phyloP scores from a whole-genome alignment of 2,113 vertebrate genomes.

The Orthochromis malagaraziensis region DNA sequence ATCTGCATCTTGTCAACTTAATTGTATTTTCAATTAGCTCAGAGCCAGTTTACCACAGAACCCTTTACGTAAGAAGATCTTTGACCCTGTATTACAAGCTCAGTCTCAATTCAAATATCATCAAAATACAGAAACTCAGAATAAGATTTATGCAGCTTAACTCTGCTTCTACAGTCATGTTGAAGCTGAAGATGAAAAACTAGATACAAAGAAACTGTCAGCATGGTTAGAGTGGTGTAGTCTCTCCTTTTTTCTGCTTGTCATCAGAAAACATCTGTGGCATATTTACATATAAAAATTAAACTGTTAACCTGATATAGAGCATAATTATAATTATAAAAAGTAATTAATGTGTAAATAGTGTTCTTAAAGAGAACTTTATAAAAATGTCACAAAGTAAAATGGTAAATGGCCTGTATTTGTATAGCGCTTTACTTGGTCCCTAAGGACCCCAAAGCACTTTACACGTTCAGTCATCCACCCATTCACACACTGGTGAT shows the following conservation, averaged over 20 bases:
- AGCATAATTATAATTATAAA: not conserved
- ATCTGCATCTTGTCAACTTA: not conserved
- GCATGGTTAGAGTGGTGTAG: not conserved
- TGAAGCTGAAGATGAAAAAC: not conserved
- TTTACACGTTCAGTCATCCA: no score
- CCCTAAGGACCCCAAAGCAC: no score
- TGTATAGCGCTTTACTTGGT: no score
- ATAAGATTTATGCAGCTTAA: not conserved
- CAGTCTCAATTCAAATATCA: not conserved
- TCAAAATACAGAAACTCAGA: not conserved
- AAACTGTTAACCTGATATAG: not conserved
- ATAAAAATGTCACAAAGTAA: accelerated
- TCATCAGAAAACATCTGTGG: not conserved
- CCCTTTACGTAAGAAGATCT: accelerated
- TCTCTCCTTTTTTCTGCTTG: not conserved
- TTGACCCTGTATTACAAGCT: not conserved
- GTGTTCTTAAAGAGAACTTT: not conserved
- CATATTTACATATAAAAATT: not conserved
- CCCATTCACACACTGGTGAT: no score
- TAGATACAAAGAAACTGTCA: not conserved
- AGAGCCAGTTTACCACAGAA: not conserved
- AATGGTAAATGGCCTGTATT: no score
- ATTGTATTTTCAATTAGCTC: not conserved
- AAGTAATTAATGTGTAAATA: not conserved
- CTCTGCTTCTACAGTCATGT: not conserved